Evolutionary conservation across 2,113 vertebrate species (phyloP), one percentile per base, ranked within the genome.

Genomic region (Zosterops lateralis): DNA sequence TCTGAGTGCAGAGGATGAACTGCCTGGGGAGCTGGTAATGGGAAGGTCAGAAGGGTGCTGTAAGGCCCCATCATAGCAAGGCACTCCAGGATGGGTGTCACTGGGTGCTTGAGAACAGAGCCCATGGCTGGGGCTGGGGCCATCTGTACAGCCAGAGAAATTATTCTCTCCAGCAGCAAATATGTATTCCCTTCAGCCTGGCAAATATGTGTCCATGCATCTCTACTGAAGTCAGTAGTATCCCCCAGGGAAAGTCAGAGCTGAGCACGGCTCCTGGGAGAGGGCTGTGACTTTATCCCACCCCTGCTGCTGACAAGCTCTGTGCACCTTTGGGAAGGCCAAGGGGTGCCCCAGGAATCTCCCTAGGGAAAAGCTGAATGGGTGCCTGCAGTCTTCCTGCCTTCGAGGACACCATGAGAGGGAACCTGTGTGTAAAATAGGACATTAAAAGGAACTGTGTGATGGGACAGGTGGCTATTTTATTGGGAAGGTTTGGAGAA

Each of bases 121-220:
- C 6, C 40, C 24, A 32, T 0, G 5, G 12, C n/a, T 29, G 31
- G 54, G 64, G 60, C n/a, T 4, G 3, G 22, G 60, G 24, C 89
- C 34, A 10, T 7, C 8, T 0, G 0, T 9, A 15, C 45, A 79
- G 64, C 14, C 32, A 47, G 20, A 1, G 3, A 87, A 70, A 65
- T 2, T 0, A 44, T 29, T 54, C 21, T 8, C 21, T 56, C 29
- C 26, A 42, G 62, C 21, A 64, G n/a, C 64, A 75, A 92, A 28
- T 18, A 8, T 3, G 9, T 20, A 17, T 32, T 76, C 36, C 16
- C 32, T 67, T 68, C 9, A 0, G 7, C 40, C 6, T 1, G 1
- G 64, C 45, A 84, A 61, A 31, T 1, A 7, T 3, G 2, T 19
- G 19, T 32, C 76, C 14, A 2, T 57, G 58, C 26, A 61, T 31